These are phyloP conservation scores for Anomalospiza imberbis DNA, from an alignment of 2,797 vertebrate species.

Conservation along the genomic window DNA sequence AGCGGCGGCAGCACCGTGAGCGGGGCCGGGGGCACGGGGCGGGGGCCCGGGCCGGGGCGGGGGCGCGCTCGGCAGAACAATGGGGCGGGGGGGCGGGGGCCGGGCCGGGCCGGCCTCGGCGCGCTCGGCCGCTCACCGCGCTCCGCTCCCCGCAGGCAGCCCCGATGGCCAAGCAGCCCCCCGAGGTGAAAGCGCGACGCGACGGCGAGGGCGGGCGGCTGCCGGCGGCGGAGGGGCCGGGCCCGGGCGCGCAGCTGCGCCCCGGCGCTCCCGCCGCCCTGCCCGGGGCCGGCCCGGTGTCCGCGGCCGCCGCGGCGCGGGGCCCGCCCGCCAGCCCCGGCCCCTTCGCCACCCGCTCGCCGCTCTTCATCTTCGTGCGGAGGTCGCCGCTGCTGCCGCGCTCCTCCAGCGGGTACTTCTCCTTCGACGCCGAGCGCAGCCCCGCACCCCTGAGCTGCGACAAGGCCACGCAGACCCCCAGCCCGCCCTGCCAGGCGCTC, in stretches of 20 bases:
- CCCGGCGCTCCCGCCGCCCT: not conserved
- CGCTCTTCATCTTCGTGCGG: conserved; percentile 80
- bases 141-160: conserved; percentile 64
- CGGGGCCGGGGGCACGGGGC: not conserved
- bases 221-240: conserved; percentile 31
- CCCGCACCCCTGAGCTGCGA: conserved; percentile 84
- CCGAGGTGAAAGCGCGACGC: conserved; percentile 73
- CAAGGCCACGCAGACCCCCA: conserved; percentile 89
- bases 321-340: conserved; percentile 72
- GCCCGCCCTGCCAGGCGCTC: conserved; percentile 82
- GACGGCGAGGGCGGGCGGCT: conserved; percentile 74
- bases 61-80: conserved; percentile 71
- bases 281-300: conserved; percentile 4
- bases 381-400: conserved; percentile 80
- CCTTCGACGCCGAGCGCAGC: conserved; percentile 86
- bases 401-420: conserved; percentile 93
- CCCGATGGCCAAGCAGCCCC: conserved; percentile 79
- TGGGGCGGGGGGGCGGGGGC: conserved; percentile 65
- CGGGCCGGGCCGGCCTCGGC: conserved; percentile 30
- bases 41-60: not conserved
- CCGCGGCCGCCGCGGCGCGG: conserved; percentile 61
- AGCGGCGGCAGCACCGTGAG: not conserved
- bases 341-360: conserved; percentile 82
- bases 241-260: not conserved
- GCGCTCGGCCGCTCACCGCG: conserved; percentile 7